Percentiles rank a stretch among this genome's conserved stretches.
Conservation (phyloP, 2,113 vertebrate species). For the Phylloscopus trochilus region DNA sequence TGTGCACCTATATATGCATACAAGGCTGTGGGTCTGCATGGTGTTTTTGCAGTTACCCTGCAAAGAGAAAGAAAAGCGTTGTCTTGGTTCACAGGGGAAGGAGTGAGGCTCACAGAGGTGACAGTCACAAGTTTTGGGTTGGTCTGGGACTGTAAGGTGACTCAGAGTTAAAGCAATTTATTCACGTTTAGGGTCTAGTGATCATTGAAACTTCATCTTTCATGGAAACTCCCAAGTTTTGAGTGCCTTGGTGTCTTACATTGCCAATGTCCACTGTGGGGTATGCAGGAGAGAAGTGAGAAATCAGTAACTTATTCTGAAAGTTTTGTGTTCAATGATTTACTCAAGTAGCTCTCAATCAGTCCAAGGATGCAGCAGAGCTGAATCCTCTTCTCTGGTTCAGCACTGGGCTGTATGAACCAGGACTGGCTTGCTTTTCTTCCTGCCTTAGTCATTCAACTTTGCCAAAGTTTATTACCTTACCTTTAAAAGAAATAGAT, state of each 20-base stretch:
- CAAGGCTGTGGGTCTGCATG: not conserved
- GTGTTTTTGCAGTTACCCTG: not conserved
- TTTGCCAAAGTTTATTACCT: not conserved
- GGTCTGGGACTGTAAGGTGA: not conserved
- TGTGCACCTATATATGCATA: not conserved
- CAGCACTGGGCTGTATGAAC: not conserved
- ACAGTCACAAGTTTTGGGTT: not conserved
- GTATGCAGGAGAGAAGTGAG: not conserved
- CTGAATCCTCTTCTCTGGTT: not conserved
- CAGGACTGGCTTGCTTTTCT: not conserved
- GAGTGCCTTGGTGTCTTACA: not conserved
- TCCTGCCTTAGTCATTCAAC: not conserved
- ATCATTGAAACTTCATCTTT: not conserved
- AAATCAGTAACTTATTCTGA: not conserved
- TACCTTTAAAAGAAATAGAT: not conserved
- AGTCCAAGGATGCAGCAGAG: not conserved
- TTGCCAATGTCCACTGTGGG: not conserved
- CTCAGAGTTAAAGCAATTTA: not conserved
- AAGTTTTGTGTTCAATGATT: not conserved
- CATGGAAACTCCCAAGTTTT: not conserved
- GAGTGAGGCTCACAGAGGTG: not conserved
- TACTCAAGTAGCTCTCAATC: not conserved
- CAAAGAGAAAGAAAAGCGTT: not conserved
- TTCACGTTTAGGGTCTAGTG: fast-evolving
- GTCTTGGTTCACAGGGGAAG: not conserved